These are phyloP conservation scores for Hestina assimilis DNA, from an alignment of 1,140 invertebrate genomes.

Conservation along the genomic window DNA sequence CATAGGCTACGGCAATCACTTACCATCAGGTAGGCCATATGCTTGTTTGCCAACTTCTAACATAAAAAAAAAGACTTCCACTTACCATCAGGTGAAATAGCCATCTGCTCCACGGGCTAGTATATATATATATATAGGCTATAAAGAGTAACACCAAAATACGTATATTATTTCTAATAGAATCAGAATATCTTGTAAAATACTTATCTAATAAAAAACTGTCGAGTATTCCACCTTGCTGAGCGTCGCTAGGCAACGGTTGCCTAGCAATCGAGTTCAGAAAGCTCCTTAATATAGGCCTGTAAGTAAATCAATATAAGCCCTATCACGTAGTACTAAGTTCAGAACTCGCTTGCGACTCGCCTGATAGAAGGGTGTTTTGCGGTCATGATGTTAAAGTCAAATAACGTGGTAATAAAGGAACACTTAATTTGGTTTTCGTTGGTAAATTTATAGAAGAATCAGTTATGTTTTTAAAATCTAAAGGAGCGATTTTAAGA, in stretches of 20 bases:
- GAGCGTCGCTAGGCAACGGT: conserved; percentile 42
- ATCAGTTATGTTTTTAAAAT: too few relatives aligned
- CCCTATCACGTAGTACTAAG: not conserved
- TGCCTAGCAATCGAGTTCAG: conserved; percentile 25
- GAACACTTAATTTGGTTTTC: not conserved
- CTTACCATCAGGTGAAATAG: too few relatives aligned
- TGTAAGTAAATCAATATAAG: not conserved
- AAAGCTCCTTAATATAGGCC: conserved; percentile 8
- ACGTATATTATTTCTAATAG: not conserved
- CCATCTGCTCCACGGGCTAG: too few relatives aligned
- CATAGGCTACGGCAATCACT: too few relatives aligned
- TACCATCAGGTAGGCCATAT: too few relatives aligned
- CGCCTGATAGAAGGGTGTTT: conserved; percentile 3
- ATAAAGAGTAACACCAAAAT: too few relatives aligned
- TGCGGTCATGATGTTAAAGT: not conserved
- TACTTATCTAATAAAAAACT: conserved; percentile 19
- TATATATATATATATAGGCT: too few relatives aligned
- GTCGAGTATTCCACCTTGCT: conserved; percentile 20
- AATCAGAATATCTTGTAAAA: conserved; percentile 6
- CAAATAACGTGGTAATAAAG: conserved; percentile 6
- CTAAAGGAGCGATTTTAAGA: too few relatives aligned
- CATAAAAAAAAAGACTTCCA: too few relatives aligned
- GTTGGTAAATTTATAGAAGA: not conserved
- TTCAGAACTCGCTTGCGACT: not conserved
- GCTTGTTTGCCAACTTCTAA: too few relatives aligned